phyloP scores from a whole-genome alignment of 1,140 invertebrate species.

The Cydia pomonella region DNA sequence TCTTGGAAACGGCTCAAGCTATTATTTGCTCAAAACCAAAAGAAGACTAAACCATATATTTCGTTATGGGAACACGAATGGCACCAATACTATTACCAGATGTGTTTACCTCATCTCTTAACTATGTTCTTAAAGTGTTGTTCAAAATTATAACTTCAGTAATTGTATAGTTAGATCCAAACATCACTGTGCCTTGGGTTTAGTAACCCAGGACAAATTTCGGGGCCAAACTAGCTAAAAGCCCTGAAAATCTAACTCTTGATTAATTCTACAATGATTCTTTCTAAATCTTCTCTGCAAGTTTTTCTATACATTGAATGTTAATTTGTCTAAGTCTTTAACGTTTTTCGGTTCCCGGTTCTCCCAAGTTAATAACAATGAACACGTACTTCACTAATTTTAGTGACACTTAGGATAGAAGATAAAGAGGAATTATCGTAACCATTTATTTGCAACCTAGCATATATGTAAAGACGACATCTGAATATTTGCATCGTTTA shows the following conservation, averaged over 20 bases:
- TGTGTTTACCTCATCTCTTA: background rate
- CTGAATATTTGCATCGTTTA: background rate
- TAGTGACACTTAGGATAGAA: constrained; percentile 17
- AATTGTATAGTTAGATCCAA: background rate
- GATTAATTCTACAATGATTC: no score
- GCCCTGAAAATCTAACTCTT: no score
- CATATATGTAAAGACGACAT: background rate
- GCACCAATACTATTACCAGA: background rate
- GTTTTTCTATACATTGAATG: background rate
- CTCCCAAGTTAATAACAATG: background rate
- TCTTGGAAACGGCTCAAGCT: background rate
- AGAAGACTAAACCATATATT: no score
- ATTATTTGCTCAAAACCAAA: no score
- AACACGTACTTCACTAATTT: constrained; percentile 23
- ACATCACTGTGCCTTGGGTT: background rate
- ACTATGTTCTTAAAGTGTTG: background rate
- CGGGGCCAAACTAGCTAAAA: no score
- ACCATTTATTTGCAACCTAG: background rate
- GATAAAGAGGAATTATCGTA: constrained; percentile 4
- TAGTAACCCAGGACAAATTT: background rate
- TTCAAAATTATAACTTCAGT: background rate
- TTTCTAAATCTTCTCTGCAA: background rate
- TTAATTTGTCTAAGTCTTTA: no score
- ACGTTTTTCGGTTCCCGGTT: no score
- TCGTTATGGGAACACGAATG: no score